Percentiles rank a stretch among this genome's conserved stretches.
phyloP scores from a whole-genome alignment of 2,797 vertebrate genomes.

The Myotis findleyi region DNA sequence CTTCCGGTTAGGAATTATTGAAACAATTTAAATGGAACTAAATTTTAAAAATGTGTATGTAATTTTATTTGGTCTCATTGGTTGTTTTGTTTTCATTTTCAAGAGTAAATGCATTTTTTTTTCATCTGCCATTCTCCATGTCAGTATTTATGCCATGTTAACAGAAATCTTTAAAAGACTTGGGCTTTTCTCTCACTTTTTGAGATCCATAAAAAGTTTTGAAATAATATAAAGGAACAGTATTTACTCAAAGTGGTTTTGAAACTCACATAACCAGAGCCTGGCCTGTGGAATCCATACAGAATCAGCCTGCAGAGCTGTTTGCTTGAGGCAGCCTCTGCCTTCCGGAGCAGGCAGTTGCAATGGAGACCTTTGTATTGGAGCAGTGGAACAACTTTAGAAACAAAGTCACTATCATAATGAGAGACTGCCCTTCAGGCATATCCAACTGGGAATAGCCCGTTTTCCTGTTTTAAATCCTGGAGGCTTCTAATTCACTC shows the following conservation, averaged over 20 bases:
- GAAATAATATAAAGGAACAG: background rate
- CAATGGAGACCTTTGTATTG: background rate
- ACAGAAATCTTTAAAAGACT: background rate
- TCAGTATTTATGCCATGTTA: background rate
- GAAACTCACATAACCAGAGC: background rate
- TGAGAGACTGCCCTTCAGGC: background rate
- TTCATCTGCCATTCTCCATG: background rate
- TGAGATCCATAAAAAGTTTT: slow-evolving; percentile 7
- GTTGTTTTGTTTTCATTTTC: background rate
- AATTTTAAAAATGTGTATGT: background rate
- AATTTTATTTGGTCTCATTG: background rate
- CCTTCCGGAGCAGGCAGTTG: background rate
- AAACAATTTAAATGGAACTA: background rate
- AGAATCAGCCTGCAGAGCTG: background rate
- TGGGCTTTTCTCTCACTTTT: background rate
- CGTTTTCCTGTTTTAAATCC: background rate
- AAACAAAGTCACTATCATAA: background rate
- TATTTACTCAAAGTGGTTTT: slow-evolving; percentile 11
- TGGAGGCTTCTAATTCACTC: background rate
- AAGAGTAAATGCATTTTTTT: background rate
- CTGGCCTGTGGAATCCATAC: background rate
- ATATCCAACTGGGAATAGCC: background rate
- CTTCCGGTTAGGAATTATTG: background rate
- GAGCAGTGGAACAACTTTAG: background rate
- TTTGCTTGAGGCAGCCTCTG: background rate